A percentile compares a stretch with the other conserved stretches of the same genome.
Evolutionary conservation across 1,140 invertebrate genomes (phyloP).

Genomic region (Aphelinus atriplicis): DNA sequence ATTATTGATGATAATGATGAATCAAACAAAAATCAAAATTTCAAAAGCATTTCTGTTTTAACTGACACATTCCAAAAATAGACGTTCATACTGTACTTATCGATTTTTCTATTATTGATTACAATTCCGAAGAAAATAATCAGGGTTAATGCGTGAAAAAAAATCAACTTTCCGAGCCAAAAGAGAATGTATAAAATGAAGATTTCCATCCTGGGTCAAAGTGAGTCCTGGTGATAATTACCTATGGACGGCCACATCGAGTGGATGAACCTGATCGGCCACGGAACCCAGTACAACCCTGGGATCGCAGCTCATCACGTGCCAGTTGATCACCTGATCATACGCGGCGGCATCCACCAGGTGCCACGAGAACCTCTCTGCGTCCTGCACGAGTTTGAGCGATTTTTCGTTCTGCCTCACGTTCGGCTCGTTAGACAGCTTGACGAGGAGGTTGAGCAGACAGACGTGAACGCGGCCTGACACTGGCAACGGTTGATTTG

Average conservation of each 20-base stretch:
- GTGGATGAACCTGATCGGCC: conserved; percentile 61
- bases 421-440: conserved; percentile 77
- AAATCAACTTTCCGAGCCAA: no score
- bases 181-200: no score
- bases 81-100: no score
- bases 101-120: no score
- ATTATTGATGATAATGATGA: no score
- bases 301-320: conserved; percentile 80
- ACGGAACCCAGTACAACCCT: conserved; percentile 71
- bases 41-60: conserved; percentile 1
- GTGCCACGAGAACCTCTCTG: conserved; percentile 77
- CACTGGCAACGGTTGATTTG: conserved; percentile 55
- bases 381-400: conserved; percentile 69
- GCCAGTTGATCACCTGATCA: conserved; percentile 80
- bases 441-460: conserved; percentile 74
- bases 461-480: conserved; percentile 66
- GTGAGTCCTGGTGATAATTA: conserved; percentile 44
- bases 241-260: conserved; percentile 68
- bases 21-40: no score
- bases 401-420: conserved; percentile 71
- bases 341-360: conserved; percentile 73
- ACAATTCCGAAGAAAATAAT: no score
- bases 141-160: no score
- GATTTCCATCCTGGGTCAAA: no score
- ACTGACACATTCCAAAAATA: no score